These are phyloP conservation scores for Disparrhopalites patrizii DNA, from an alignment of 2,888 invertebrate species.

Conservation along the genomic window DNA sequence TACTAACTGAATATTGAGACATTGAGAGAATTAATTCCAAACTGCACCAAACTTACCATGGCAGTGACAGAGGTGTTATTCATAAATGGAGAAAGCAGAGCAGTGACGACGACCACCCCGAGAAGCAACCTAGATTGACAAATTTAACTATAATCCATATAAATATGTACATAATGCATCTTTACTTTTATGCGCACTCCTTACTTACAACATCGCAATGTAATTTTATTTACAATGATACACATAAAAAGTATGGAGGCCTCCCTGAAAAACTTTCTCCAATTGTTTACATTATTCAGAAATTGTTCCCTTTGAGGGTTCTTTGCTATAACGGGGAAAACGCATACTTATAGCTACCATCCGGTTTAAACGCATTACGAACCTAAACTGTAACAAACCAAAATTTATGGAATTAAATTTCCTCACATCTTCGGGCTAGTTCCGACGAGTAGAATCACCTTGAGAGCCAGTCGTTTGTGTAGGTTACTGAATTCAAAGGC, in stretches of 20 bases:
- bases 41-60: not conserved
- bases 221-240: no score
- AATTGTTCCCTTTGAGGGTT: no score
- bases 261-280: no score
- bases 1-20: no score
- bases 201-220: no score
- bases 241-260: not conserved
- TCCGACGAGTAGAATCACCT: conserved; percentile 1
- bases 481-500: conserved; percentile 8
- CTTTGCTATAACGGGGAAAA: no score
- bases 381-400: no score
- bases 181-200: no score
- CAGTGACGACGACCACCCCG: conserved; percentile 1
- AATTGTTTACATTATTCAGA: not conserved
- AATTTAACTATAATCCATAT: no score
- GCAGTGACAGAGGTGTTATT: conserved; percentile 14
- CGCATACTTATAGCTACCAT: no score
- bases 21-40: not conserved
- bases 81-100: conserved; percentile 6
- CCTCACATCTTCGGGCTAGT: not conserved
- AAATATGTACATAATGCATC: no score
- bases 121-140: conserved; percentile 1
- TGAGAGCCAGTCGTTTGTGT: conserved; percentile 12
- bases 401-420: not conserved
- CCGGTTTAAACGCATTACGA: no score